phyloP scores from a whole-genome alignment of 2,113 vertebrate genomes.

The Coturnix japonica region DNA sequence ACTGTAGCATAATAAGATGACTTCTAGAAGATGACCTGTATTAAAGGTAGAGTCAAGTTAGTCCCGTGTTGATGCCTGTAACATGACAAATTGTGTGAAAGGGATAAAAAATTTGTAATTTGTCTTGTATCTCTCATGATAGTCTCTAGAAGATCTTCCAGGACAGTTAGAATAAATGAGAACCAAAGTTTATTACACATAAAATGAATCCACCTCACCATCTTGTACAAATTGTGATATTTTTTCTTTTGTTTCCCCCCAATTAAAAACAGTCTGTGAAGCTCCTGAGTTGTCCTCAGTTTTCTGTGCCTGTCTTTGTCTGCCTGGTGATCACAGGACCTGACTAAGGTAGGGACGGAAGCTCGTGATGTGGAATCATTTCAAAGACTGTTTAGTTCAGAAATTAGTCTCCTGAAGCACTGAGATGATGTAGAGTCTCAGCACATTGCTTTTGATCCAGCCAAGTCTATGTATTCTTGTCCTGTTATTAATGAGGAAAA shows the following conservation, averaged over 20 bases:
- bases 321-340: neutral
- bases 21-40: neutral
- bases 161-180: neutral
- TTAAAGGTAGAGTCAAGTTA: neutral
- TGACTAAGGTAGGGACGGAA: neutral
- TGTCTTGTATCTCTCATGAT: neutral
- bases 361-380: neutral
- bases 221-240: neutral
- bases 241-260: neutral
- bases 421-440: neutral
- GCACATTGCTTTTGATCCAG: neutral
- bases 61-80: neutral
- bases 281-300: neutral
- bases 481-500: constrained; percentile 39
- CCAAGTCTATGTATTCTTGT: constrained; percentile 3
- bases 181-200: neutral
- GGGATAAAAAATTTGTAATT: neutral
- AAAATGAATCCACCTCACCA: neutral
- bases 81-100: neutral
- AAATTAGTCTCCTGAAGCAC: constrained; percentile 15
- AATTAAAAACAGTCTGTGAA: neutral
- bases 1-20: neutral
- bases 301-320: neutral
- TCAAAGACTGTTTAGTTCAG: neutral
- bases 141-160: neutral